Evolutionary conservation across 2,888 invertebrate genomes (phyloP).

Genomic region (Calameuta pallipes): DNA sequence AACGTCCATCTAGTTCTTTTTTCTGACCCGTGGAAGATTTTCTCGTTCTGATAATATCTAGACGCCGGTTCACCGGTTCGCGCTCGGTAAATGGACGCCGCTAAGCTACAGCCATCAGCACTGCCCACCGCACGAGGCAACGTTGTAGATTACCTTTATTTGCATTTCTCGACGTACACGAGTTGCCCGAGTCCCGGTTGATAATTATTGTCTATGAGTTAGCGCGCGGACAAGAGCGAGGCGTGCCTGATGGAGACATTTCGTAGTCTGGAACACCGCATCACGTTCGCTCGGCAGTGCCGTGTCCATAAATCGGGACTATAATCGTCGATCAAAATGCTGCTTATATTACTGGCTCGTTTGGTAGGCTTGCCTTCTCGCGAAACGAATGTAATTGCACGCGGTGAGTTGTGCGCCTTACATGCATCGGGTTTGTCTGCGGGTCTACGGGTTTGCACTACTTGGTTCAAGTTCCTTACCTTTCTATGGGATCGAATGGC

Average conservation of each 20-base stretch:
- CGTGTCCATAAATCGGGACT: conserved; percentile 18
- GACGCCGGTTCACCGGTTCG: conserved; percentile 18
- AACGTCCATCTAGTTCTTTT: not conserved
- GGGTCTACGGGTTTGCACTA: not conserved
- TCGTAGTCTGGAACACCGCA: conserved; percentile 13
- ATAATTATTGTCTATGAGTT: conserved; percentile 43
- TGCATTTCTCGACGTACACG: conserved; percentile 46
- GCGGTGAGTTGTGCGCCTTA: conserved; percentile 8
- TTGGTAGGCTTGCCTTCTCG: conserved; percentile 14
- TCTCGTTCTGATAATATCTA: conserved; percentile 30
- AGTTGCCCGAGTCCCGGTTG: conserved; percentile 38
- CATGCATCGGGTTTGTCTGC: not conserved
- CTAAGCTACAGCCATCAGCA: not conserved
- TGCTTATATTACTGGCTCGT: conserved; percentile 13
- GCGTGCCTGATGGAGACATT: conserved; percentile 20
- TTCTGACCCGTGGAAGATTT: conserved; percentile 19
- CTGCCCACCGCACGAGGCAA: not conserved
- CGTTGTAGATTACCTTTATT: conserved; percentile 48
- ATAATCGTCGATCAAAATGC: conserved; percentile 20
- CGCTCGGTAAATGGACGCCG: conserved; percentile 1
- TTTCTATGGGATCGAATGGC: not conserved
- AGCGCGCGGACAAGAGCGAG: conserved; percentile 10
- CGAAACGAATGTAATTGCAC: conserved; percentile 14
- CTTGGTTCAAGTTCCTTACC: conserved; percentile 6
- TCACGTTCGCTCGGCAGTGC: conserved; percentile 10